Conservation (phyloP, 2,797 vertebrate genomes). For the Sparus aurata region DNA sequence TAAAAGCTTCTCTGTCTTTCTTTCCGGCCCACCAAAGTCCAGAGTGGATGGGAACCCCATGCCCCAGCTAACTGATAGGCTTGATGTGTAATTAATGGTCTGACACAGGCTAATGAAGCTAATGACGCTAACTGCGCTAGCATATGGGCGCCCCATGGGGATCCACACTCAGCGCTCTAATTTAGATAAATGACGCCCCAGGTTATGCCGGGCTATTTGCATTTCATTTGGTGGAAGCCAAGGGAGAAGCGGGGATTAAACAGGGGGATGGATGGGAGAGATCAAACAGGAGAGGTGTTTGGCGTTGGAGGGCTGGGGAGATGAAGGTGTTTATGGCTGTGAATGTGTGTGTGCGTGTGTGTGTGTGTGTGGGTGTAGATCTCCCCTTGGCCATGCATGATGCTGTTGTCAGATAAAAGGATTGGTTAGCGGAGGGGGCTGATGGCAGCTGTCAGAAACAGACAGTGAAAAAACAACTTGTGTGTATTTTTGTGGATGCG, state of each 20-base stretch:
- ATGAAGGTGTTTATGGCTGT: slow-evolving; percentile 63
- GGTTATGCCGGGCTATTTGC: slow-evolving; percentile 81
- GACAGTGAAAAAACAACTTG: not conserved
- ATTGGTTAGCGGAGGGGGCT: slow-evolving; percentile 43
- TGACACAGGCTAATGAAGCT: slow-evolving; percentile 83
- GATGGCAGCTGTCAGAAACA: slow-evolving; percentile 50
- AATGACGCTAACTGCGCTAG: slow-evolving; percentile 82
- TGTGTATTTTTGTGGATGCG: slow-evolving; percentile 3
- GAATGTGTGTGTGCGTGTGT: slow-evolving; percentile 14
- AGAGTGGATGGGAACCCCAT: slow-evolving; percentile 49
- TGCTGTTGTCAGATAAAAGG: slow-evolving; percentile 67
- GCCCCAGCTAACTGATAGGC: slow-evolving; percentile 74
- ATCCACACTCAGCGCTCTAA: slow-evolving; percentile 77
- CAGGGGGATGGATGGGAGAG: slow-evolving; percentile 59
- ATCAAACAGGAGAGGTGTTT: slow-evolving; percentile 66
- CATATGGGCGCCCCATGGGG: slow-evolving; percentile 82
- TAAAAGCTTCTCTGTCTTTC: slow-evolving; percentile 12
- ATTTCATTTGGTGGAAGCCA: slow-evolving; percentile 79
- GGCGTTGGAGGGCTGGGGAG: slow-evolving; percentile 45
- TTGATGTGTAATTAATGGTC: slow-evolving; percentile 84
- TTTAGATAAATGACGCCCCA: slow-evolving; percentile 84
- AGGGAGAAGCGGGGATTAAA: slow-evolving; percentile 73
- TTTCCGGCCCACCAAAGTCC: slow-evolving; percentile 38
- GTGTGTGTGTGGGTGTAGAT: slow-evolving; percentile 33
- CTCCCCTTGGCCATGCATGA: slow-evolving; percentile 54